Evolutionary conservation across 2,888 invertebrate species (phyloP).

Genomic region (Mythimna loreyi): DNA sequence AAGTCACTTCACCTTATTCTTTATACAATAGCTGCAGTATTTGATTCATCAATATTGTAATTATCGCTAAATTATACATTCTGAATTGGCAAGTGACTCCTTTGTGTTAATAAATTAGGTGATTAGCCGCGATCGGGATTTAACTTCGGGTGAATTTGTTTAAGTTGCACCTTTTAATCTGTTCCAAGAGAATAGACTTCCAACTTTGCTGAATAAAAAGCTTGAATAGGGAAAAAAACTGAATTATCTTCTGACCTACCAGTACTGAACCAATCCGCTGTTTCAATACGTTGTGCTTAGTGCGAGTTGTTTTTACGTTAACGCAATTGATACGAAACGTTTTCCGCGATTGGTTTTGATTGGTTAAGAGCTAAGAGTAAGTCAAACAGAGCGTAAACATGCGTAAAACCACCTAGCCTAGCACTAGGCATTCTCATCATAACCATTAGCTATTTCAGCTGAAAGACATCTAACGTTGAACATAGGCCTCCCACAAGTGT

Average conservation of each 20-base stretch:
- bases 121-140: conserved; percentile 64
- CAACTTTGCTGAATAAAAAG: conserved; percentile 60
- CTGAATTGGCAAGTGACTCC: conserved; percentile 29
- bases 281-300: neutral
- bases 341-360: too few relatives aligned
- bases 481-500: too few relatives aligned
- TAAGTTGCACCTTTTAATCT: conserved; percentile 76
- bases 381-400: too few relatives aligned
- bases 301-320: too few relatives aligned
- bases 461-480: too few relatives aligned
- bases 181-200: conserved; percentile 56
- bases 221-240: neutral
- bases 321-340: too few relatives aligned
- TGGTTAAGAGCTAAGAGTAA: too few relatives aligned
- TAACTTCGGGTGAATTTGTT: conserved; percentile 69
- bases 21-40: neutral
- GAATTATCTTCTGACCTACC: neutral
- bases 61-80: conserved; percentile 45
- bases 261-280: too few relatives aligned
- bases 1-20: conserved; percentile 8
- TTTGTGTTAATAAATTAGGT: conserved; percentile 53
- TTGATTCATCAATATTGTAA: conserved; percentile 12
- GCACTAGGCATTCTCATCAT: too few relatives aligned
- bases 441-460: too few relatives aligned
- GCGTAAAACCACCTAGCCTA: too few relatives aligned